Percentiles rank a stretch among this genome's conserved stretches.
phyloP scores from a whole-genome alignment of 2,113 vertebrate species.

The Elachura formosa region DNA sequence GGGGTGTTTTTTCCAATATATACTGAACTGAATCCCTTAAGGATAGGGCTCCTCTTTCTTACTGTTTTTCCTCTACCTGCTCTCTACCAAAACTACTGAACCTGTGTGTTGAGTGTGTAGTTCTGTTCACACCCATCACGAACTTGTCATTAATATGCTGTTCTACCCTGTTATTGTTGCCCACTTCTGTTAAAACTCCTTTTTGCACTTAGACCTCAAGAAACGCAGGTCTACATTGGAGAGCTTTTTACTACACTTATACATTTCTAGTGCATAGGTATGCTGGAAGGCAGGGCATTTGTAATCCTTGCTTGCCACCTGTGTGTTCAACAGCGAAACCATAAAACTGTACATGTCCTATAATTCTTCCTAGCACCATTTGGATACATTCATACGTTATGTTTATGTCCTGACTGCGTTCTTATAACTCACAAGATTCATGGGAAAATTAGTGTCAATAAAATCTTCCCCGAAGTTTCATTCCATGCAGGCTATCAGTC shows the following conservation, averaged over 20 bases:
- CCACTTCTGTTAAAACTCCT: neutral
- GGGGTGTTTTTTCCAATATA: neutral
- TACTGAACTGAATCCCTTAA: neutral
- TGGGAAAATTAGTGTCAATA: neutral
- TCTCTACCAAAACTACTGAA: neutral
- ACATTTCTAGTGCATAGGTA: neutral
- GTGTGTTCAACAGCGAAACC: neutral
- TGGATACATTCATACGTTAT: neutral
- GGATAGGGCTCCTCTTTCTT: neutral
- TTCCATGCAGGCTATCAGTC: neutral
- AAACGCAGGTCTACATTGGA: neutral
- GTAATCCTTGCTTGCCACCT: neutral
- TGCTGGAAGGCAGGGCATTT: neutral
- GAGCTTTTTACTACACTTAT: no score
- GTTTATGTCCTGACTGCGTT: neutral
- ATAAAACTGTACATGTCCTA: neutral
- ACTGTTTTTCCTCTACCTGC: neutral
- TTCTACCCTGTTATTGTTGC: neutral
- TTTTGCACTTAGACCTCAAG: neutral
- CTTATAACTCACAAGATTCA: neutral
- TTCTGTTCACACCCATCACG: neutral
- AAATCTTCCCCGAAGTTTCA: neutral
- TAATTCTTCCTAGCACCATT: neutral
- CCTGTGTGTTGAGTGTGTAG: neutral
- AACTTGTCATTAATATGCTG: neutral